Conservation (phyloP, 1,140 invertebrate species). For the Drosophila watanabei region DNA sequence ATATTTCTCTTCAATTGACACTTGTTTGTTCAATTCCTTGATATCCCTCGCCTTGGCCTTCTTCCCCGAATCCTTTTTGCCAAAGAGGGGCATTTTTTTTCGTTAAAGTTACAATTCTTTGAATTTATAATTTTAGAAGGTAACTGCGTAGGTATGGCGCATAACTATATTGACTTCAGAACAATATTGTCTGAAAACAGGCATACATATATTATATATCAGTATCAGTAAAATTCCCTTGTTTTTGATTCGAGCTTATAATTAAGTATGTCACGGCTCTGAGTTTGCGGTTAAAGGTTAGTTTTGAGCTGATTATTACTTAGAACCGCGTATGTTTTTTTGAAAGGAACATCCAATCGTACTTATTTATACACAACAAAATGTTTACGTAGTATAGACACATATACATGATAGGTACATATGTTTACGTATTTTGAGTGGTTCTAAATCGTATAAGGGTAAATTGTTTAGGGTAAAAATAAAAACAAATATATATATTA, state of each 20-base stretch:
- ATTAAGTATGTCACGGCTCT: neutral
- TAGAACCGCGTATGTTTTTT: slow-evolving; percentile 13
- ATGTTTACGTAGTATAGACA: slow-evolving; percentile 5
- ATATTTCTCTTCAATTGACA: slow-evolving; percentile 95
- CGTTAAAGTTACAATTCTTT: slow-evolving; percentile 1
- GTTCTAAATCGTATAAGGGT: neutral
- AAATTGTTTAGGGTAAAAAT: neutral
- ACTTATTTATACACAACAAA: neutral
- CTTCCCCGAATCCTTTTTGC: slow-evolving; percentile 94
- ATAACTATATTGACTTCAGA: slow-evolving; percentile 11
- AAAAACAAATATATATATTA: neutral
- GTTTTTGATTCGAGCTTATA: slow-evolving; percentile 19
- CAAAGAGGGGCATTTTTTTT: slow-evolving; percentile 93
- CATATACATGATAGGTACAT: neutral
- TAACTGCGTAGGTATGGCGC: slow-evolving; percentile 3
- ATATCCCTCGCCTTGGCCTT: slow-evolving; percentile 92
- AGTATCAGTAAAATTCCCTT: slow-evolving; percentile 28
- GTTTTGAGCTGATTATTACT: slow-evolving; percentile 26
- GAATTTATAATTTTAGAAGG: neutral
- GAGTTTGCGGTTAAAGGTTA: slow-evolving; percentile 35
- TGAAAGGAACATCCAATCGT: neutral
- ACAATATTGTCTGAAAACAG: slow-evolving; percentile 10
- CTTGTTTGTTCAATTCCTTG: slow-evolving; percentile 91
- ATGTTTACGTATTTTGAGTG: neutral
- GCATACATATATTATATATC: neutral